Evolutionary conservation across 2,113 vertebrate genomes (phyloP).

Genomic region (Crotalus helleri): DNA sequence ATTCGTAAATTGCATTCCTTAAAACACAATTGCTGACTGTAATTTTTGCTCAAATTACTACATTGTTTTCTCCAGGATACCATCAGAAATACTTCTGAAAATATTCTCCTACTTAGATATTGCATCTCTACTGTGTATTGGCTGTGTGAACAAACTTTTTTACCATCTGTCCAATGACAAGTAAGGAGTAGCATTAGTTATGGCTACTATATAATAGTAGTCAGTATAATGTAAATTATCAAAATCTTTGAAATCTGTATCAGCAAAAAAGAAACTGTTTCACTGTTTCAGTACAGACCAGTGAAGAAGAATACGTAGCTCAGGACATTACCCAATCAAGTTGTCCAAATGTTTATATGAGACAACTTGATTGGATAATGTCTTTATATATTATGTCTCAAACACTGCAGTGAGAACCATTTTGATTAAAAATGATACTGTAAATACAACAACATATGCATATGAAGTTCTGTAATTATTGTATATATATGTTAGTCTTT

Average conservation of each 20-base stretch:
- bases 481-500: not conserved
- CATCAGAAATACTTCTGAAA: conserved; percentile 79
- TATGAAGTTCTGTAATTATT: not conserved
- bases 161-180: conserved; percentile 80
- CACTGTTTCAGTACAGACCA: not conserved
- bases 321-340: not conserved
- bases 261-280: not conserved
- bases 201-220: not conserved
- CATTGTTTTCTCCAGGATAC: conserved; percentile 69
- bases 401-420: not conserved
- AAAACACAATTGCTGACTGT: not conserved
- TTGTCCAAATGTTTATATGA: not conserved
- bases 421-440: not conserved
- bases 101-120: conserved; percentile 84
- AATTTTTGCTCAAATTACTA: not conserved
- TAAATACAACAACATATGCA: conserved; percentile 6
- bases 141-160: conserved; percentile 78
- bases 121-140: conserved; percentile 70
- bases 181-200: conserved; percentile 63
- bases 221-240: conserved; percentile 16
- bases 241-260: conserved; percentile 1
- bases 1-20: conserved; percentile 2
- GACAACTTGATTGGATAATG: not conserved
- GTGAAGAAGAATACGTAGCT: not conserved
- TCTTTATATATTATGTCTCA: not conserved